phyloP scores from a whole-genome alignment of 2,888 invertebrate species.

The Volucella zonaria region DNA sequence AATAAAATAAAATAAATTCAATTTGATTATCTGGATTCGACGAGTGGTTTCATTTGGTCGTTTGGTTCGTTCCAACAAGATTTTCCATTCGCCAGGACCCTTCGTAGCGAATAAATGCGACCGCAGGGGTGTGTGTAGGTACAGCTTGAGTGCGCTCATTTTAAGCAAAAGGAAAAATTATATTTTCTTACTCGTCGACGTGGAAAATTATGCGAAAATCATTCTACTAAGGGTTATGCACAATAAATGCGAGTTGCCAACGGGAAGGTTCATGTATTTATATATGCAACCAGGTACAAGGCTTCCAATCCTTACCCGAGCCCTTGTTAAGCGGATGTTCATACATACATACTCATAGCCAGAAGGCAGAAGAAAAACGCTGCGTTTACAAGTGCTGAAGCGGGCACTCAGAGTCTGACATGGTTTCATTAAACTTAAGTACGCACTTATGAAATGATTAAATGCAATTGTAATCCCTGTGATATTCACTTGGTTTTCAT shows the following conservation, averaged over 20 bases:
- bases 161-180: constrained; percentile 46
- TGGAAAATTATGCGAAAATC: constrained; percentile 73
- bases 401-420: constrained; percentile 65
- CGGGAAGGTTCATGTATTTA: too few relatives aligned
- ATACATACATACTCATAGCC: too few relatives aligned
- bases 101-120: background rate
- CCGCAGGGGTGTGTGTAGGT: background rate
- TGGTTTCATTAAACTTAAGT: constrained; percentile 70
- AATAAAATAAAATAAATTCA: constrained; percentile 63
- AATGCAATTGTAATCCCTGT: constrained; percentile 62
- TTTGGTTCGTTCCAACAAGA: background rate
- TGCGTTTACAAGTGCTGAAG: constrained; percentile 37
- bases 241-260: constrained; percentile 42
- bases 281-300: too few relatives aligned
- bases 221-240: constrained; percentile 63
- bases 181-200: constrained; percentile 68
- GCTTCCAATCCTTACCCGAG: too few relatives aligned
- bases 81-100: background rate
- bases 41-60: constrained; percentile 27
- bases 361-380: constrained; percentile 5
- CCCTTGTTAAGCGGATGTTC: too few relatives aligned
- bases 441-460: constrained; percentile 67
- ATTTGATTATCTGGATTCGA: constrained; percentile 54
- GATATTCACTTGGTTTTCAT: constrained; percentile 35
- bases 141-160: constrained; percentile 46